Conservation (phyloP, 2,113 vertebrate genomes). For the Leucosticte australis region DNA sequence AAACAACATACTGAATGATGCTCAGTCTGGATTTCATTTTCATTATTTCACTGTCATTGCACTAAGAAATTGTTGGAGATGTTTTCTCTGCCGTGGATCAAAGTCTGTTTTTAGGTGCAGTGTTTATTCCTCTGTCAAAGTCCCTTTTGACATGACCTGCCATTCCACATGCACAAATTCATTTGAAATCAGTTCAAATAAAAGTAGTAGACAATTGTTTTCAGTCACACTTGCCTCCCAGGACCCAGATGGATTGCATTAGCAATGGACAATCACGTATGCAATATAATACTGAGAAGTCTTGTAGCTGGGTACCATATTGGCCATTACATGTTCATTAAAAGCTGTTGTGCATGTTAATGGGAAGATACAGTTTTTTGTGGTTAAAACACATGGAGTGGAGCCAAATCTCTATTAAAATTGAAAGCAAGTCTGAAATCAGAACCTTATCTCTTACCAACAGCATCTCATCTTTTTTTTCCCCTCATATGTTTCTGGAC, state of each 20-base stretch:
- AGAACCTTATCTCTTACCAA: not conserved
- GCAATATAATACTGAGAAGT: not conserved
- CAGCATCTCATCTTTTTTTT: not conserved
- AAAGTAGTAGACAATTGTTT: not conserved
- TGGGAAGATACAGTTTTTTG: not conserved
- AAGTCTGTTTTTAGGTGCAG: constrained; percentile 7
- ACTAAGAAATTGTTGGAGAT: constrained; percentile 25
- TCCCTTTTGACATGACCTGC: not conserved
- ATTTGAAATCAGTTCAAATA: not conserved
- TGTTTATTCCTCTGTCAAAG: constrained; percentile 1
- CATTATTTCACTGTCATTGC: constrained; percentile 25
- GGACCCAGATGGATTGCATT: not conserved
- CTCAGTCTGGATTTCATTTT: constrained; percentile 54
- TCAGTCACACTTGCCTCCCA: not conserved
- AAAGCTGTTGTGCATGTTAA: not conserved
- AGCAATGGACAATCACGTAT: not conserved
- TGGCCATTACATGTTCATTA: not conserved
- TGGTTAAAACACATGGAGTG: not conserved
- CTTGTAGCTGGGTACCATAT: not conserved
- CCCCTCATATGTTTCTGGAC: not conserved
- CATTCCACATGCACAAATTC: not conserved
- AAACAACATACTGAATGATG: constrained; percentile 44
- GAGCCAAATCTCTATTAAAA: not conserved
- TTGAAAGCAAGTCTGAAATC: not conserved
- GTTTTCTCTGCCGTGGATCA: constrained; percentile 6